These are phyloP conservation scores for Pterostichus madidus DNA, from an alignment of 2,888 invertebrate species.

Conservation along the genomic window DNA sequence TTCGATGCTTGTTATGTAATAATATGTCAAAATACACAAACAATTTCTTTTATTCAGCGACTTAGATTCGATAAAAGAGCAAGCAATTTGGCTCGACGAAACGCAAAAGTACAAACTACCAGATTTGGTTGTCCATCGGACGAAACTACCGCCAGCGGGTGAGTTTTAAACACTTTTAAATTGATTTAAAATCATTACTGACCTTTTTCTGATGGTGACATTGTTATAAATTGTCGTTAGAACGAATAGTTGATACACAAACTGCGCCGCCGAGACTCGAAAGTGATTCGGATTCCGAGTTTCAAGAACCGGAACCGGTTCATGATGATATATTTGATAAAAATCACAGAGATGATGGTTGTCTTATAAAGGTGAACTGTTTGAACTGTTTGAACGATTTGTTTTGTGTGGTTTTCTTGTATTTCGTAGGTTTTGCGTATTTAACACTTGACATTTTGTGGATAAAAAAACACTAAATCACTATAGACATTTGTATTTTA, in stretches of 20 bases:
- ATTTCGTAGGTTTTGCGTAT: not conserved
- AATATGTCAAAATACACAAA: no score
- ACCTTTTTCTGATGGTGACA: not conserved
- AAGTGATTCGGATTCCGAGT: constrained; percentile 70
- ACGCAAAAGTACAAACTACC: constrained; percentile 85
- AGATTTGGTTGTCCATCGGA: constrained; percentile 82
- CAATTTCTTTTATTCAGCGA: no score
- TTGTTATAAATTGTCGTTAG: constrained; percentile 61
- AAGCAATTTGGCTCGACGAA: constrained; percentile 88
- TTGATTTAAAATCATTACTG: not conserved
- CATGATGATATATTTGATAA: constrained; percentile 57
- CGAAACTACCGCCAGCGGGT: constrained; percentile 85
- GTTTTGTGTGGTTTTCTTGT: no score
- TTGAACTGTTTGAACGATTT: no score
- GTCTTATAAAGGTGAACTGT: constrained; percentile 66
- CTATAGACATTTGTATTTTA: no score
- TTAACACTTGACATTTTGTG: constrained; percentile 1
- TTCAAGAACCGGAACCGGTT: constrained; percentile 45
- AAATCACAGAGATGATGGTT: constrained; percentile 69
- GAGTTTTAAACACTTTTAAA: not conserved
- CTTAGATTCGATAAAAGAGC: constrained; percentile 83
- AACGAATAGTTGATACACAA: constrained; percentile 74
- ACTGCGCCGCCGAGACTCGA: constrained; percentile 77
- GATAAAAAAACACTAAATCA: no score
- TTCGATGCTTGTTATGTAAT: no score